Evolutionary conservation across 2,113 vertebrate genomes (phyloP).

Genomic region (Struthidea cinerea): DNA sequence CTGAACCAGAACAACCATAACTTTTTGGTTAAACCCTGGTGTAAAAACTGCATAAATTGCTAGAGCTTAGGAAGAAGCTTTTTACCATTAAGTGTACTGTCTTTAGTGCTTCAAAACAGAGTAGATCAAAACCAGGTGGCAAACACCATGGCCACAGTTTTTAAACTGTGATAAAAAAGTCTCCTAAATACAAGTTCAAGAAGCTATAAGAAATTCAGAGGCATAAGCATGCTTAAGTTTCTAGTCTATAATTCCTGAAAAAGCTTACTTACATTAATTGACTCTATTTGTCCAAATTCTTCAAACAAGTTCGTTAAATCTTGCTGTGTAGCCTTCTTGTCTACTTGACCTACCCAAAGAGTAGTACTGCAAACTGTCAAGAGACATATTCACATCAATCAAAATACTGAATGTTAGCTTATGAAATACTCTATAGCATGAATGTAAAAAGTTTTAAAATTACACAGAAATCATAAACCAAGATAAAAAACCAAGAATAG

Average conservation of each 20-base stretch:
- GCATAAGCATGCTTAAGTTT: neutral
- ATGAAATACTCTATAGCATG: neutral
- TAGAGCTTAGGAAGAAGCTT: neutral
- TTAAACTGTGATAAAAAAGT: neutral
- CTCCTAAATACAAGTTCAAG: neutral
- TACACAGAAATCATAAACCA: neutral
- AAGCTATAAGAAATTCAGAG: neutral
- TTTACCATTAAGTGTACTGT: neutral
- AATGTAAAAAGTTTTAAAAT: neutral
- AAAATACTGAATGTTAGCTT: neutral
- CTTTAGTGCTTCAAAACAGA: neutral
- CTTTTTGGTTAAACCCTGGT: neutral
- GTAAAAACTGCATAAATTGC: neutral
- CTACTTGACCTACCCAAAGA: slow-evolving; percentile 97
- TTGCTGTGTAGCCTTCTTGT: slow-evolving; percentile 98
- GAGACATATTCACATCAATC: slow-evolving; percentile 10
- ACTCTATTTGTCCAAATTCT: slow-evolving; percentile 98
- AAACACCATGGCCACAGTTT: neutral
- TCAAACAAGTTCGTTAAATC: slow-evolving; percentile 98
- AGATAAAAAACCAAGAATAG: neutral
- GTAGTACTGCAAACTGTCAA: slow-evolving; percentile 94
- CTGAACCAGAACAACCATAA: neutral
- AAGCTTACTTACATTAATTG: slow-evolving; percentile 90
- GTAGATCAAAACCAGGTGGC: neutral
- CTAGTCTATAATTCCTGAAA: neutral